These are phyloP conservation scores for Stenurella melanura DNA, from an alignment of 2,888 invertebrate species.

Conservation along the genomic window DNA sequence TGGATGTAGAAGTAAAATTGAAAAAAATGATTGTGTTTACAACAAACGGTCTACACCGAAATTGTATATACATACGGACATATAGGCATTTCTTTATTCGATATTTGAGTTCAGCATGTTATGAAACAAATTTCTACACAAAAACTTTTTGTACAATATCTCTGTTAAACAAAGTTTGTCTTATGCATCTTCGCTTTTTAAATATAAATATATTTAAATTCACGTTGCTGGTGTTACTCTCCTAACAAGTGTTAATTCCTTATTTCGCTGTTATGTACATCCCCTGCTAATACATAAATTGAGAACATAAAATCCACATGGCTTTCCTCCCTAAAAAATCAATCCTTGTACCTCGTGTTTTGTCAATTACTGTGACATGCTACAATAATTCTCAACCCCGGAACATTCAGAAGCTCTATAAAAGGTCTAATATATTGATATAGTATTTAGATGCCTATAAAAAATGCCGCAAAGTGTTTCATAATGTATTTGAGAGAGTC, in stretches of 20 bases:
- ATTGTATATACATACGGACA: too few relatives aligned
- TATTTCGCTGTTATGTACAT: background rate
- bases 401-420: conserved; percentile 55
- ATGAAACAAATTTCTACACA: too few relatives aligned
- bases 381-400: conserved; percentile 60
- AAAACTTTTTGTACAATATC: too few relatives aligned
- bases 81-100: too few relatives aligned
- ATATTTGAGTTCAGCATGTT: too few relatives aligned
- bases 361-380: conserved; percentile 61
- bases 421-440: conserved; percentile 70
- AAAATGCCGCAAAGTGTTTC: conserved; percentile 73
- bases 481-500: conserved; percentile 70
- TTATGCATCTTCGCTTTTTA: too few relatives aligned
- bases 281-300: conserved; percentile 28
- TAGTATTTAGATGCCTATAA: conserved; percentile 74
- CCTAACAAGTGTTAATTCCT: conserved; percentile 3
- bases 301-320: conserved; percentile 42
- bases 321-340: conserved; percentile 45
- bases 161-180: too few relatives aligned
- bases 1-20: too few relatives aligned
- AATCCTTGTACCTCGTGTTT: conserved; percentile 49
- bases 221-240: background rate
- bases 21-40: too few relatives aligned
- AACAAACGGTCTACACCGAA: too few relatives aligned
- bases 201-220: background rate